These are phyloP conservation scores for Tribolium madens DNA, from an alignment of 1,140 invertebrate genomes.

Conservation along the genomic window DNA sequence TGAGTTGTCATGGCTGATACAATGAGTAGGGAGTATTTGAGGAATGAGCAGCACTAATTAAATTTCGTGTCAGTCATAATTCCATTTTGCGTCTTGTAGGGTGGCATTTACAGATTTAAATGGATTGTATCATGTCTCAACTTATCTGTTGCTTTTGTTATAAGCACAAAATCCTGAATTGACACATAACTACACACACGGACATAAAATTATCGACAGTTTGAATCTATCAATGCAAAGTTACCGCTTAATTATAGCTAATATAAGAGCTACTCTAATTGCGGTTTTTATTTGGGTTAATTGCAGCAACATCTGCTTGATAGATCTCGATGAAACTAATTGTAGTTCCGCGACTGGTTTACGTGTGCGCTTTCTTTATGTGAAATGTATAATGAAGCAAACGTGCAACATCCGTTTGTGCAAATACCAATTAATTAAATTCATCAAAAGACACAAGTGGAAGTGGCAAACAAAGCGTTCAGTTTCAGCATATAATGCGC, in stretches of 20 bases:
- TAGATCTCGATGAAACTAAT: neutral
- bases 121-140: neutral
- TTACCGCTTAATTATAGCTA: neutral
- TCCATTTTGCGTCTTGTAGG: conserved; percentile 2
- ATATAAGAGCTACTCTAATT: neutral
- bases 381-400: conserved; percentile 5
- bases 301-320: neutral
- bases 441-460: conserved; percentile 10
- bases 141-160: neutral
- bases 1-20: conserved; percentile 1
- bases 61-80: conserved; percentile 36
- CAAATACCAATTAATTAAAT: conserved; percentile 34
- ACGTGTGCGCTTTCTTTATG: neutral
- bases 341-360: neutral
- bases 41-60: conserved; percentile 27
- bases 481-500: conserved; percentile 11
- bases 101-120: conserved; percentile 30
- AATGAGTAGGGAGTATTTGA: conserved; percentile 1
- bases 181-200: neutral
- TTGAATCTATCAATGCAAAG: neutral
- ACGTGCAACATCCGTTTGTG: neutral
- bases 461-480: conserved; percentile 16
- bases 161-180: neutral
- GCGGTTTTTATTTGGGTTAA: neutral
- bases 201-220: neutral